Evolutionary conservation across 2,113 vertebrate species (phyloP), one percentile per base, ranked within the genome.

Genomic region (Cyanistes caeruleus): DNA sequence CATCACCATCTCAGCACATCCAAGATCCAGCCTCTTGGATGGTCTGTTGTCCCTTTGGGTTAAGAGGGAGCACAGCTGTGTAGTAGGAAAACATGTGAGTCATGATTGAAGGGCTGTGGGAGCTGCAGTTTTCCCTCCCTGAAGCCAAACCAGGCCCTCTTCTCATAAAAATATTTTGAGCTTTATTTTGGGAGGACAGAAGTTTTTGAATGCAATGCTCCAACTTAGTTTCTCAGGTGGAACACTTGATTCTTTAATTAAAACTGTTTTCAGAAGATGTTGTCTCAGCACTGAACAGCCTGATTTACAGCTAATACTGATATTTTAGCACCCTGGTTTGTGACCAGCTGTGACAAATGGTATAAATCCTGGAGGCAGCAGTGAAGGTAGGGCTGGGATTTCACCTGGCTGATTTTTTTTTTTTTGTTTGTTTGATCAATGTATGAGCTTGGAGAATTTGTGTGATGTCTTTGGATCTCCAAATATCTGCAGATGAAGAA

Each of bases 51-150:
- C 93, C 95, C 93, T 91, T 90, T 86, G 87, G 95, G 65, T 75
- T 96, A 89, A 89, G 87, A 97, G 91, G 93, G 89, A 98, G 95
- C 94, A 93, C 97, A 97, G 97, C 96, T 98, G 97, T 91, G 93
- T 95, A 93, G 96, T 90, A 97, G 93, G 89, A 97, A 97, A 97
- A 94, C 81, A 65, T 80, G 63, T 97, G 97, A 97, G 96, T 98
- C 97, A 97, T 7, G 23, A 49, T 43, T 33, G 9, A 77, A 93
- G 37, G 25, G 46, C 46, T 87, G 51, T 80, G 67, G 65, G 93
- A 94, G 93, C 97, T 96, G 93, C 68, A 90, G 49, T 93, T 95
- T 95, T 90, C 94, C 77, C 59, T 90, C 76, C 48, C 21, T 83
- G 15, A 77, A 55, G 79, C 89, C 46, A 89, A 91, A 83, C 35